Conservation (phyloP, 2,797 vertebrate genomes). For the Myotis planiceps region DNA sequence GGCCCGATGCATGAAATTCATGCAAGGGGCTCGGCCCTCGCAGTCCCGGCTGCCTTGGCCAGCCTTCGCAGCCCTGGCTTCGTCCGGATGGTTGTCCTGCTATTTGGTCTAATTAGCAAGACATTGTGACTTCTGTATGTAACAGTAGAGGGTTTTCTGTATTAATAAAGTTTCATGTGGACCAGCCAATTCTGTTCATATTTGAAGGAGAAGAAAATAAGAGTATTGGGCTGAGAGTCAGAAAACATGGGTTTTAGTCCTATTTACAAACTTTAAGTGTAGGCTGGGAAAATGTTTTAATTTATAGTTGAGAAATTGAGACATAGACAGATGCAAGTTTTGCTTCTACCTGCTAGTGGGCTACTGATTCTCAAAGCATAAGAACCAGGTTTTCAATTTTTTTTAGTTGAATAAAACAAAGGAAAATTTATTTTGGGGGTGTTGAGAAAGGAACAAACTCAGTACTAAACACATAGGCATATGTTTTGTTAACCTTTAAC, state of each 20-base stretch:
- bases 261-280: background rate
- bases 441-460: background rate
- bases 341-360: background rate
- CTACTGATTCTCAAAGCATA: background rate
- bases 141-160: background rate
- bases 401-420: background rate
- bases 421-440: background rate
- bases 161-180: background rate
- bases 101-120: too few species aligned
- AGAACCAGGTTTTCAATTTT: background rate
- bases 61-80: too few species aligned
- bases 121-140: background rate
- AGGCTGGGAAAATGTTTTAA: background rate
- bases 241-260: conserved; percentile 24
- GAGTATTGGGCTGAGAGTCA: background rate
- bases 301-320: background rate
- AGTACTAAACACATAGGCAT: background rate
- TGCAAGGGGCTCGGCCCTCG: too few species aligned
- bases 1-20: too few species aligned
- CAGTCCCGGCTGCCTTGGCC: too few species aligned
- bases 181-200: background rate
- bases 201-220: background rate
- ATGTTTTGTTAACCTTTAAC: background rate
- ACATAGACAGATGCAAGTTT: background rate
- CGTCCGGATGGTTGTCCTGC: too few species aligned